Base-by-base conservation (phyloP, 2,113 vertebrate species). In the Python bivittatus region DNA sequence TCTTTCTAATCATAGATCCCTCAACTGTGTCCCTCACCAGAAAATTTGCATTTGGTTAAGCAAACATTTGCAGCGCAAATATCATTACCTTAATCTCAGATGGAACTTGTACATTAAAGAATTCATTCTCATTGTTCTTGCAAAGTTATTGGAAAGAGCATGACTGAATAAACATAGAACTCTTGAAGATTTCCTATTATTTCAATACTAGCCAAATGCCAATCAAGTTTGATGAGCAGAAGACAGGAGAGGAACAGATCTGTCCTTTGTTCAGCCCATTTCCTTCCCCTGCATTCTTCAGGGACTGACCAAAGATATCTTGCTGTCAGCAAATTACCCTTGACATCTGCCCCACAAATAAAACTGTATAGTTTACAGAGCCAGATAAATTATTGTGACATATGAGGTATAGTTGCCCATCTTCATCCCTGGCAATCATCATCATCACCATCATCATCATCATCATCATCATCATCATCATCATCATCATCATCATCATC, bases 41-140 rank as follows among this genome's bases (percentile, higher is more conserved):
- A 0, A 2, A 0, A 0, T 86, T 92, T 86, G 93, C 92, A 56
- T 92, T 94, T 88, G 88, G 91, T 93, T 93, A 93, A 93, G 92
- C 88, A 94, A 96, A 94, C 88, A 93, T 54, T 94, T 92, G 88
- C 91, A 56, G 85, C 92, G 60, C 86, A 93, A 93, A 93, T 87
- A 92, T 42, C 92, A 93, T 90, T 88, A 93, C 86, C 58, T 94
- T 94, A 91, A 92, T 92, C 87, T 94, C 68, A 0, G 1, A 86
- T 88, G 93, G 93, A 89, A 83, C 90, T 94, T 88, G 85, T 0
- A 0, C 48, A 64, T 27, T 10, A 68, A 95, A 92, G 86, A 86
- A 83, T 92, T 96, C 91, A 44, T 88, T 20, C 29, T 38, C 53
- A 20, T 20, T 27, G 61, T 52, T 94, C 72, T 29, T 72, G 94